Conservation (phyloP, 2,113 vertebrate species). For the Caranx melampygus region DNA sequence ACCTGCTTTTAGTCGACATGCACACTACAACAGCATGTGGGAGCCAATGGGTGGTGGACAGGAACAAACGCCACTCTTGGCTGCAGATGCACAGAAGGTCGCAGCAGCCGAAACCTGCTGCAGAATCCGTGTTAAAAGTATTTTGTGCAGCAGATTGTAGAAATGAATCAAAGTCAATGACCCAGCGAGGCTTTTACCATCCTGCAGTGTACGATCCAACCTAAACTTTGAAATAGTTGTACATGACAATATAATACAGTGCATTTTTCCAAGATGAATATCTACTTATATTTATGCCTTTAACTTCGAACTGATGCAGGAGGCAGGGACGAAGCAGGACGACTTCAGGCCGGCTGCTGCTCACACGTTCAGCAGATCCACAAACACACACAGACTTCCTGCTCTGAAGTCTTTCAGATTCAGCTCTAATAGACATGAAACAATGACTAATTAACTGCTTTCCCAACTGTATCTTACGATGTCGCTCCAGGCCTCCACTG, state of each 20-base stretch:
- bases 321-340: no score
- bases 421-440: slow-evolving; percentile 21
- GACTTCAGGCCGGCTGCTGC: no score
- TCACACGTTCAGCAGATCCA: no score
- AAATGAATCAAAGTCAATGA: slow-evolving; percentile 29
- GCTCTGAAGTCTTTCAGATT: slow-evolving; percentile 16
- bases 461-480: slow-evolving; percentile 9
- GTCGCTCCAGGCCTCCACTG: slow-evolving; percentile 20
- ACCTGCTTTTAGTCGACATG: not conserved
- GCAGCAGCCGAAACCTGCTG: slow-evolving; percentile 4
- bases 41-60: not conserved
- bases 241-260: no score
- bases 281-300: no score
- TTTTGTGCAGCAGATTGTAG: not conserved
- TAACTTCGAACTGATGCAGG: no score
- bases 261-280: no score
- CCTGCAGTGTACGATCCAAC: not conserved
- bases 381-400: not conserved
- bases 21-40: not conserved
- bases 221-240: no score
- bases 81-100: not conserved
- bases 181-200: not conserved
- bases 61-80: not conserved
- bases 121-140: slow-evolving; percentile 17
- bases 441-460: slow-evolving; percentile 50